phyloP scores from a whole-genome alignment of 2,888 invertebrate species.

The Achlya flavicornis region DNA sequence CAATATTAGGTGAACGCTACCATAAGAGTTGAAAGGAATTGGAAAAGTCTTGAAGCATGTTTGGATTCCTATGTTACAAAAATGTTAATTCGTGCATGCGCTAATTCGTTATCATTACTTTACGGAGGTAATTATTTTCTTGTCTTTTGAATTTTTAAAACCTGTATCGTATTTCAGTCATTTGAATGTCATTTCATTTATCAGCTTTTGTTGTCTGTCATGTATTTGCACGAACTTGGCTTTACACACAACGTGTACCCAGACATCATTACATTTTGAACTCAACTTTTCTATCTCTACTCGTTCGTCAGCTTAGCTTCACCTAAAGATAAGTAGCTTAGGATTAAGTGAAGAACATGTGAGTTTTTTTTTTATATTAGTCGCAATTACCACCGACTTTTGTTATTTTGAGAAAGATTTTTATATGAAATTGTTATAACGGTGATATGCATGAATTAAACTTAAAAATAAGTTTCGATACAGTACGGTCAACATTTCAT shows the following conservation, averaged over 20 bases:
- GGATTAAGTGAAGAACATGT: neutral
- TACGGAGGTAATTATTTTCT: too few species aligned
- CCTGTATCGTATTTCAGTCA: neutral
- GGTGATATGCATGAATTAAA: conserved; percentile 7
- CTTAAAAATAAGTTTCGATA: conserved; percentile 1
- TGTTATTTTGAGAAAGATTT: neutral
- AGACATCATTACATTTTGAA: neutral
- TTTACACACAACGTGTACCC: neutral
- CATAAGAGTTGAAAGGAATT: conserved; percentile 11
- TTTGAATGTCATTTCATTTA: neutral
- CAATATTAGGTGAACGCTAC: conserved; percentile 18
- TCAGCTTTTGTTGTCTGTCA: neutral
- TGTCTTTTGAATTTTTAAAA: neutral
- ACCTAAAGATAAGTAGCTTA: conserved; percentile 1
- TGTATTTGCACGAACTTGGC: neutral
- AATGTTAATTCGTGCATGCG: neutral
- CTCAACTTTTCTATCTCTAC: neutral
- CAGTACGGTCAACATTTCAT: neutral
- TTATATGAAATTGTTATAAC: neutral
- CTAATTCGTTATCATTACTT: too few species aligned
- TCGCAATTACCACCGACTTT: conserved; percentile 4
- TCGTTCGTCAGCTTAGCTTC: neutral
- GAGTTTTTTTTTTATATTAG: conserved; percentile 3
- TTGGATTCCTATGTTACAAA: too few species aligned
- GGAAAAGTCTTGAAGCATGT: neutral